Conservation (phyloP, 2,113 vertebrate genomes). For the Muntiacus reevesi region DNA sequence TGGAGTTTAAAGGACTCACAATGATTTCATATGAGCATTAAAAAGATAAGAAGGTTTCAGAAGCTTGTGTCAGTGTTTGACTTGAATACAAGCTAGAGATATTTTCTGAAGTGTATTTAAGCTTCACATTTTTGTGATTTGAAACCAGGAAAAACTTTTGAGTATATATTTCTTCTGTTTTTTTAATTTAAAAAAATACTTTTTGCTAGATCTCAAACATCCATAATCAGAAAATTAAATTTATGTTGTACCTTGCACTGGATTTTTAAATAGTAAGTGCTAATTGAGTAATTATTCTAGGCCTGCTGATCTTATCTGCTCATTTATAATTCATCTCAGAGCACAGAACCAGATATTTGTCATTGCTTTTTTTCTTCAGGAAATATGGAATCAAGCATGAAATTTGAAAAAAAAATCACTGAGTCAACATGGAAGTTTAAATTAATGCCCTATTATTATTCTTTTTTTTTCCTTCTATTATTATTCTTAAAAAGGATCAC, state of each 20-base stretch:
- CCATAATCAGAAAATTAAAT: neutral
- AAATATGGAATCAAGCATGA: neutral
- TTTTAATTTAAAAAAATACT: neutral
- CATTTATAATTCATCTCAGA: neutral
- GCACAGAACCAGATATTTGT: neutral
- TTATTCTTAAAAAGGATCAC: neutral
- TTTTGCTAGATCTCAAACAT: neutral
- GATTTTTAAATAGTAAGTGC: neutral
- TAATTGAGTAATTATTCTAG: neutral
- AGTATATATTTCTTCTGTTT: neutral
- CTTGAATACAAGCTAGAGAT: neutral
- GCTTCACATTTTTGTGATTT: neutral
- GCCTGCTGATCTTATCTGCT: neutral
- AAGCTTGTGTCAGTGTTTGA: neutral
- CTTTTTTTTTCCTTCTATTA: neutral
- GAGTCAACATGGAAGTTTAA: neutral
- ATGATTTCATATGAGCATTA: neutral
- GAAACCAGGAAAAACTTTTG: neutral
- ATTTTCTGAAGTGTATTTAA: neutral
- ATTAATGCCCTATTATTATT: neutral
- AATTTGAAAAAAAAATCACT: neutral
- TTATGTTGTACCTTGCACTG: neutral
- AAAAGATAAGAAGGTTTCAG: neutral
- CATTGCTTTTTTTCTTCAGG: neutral
- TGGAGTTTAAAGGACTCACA: neutral